Base-by-base conservation (phyloP, 2,113 vertebrate species). In the Ageneiosus marmoratus region DNA sequence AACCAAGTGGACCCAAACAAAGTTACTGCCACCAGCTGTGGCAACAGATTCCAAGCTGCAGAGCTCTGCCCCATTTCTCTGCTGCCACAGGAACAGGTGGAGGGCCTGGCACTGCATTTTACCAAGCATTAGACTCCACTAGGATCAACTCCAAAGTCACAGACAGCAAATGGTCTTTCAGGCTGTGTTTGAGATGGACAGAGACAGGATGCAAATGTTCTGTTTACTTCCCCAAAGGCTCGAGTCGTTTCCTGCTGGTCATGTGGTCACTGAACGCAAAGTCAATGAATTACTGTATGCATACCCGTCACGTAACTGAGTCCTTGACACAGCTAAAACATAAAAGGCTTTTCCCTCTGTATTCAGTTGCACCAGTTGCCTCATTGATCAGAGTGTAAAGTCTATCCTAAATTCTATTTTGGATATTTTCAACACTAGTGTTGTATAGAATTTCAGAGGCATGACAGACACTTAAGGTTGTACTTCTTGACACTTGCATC, bases 11-110 rank as follows among this genome's bases (percentile, higher is more conserved):
- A 80, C 53, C 81, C 80, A 78, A 89, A 84, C 86, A 83, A 58
- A 75, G 80, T 86, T 81, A 84, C 85, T 82, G 83, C 80, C 83
- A 86, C 85, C 86, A 89, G 88, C 85, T 89, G 85, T 73, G 63
- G 86, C 63, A 85, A 88, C n/a, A 88, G 83, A 87, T 83, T 29
- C 46, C 77, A 46, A 58, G 77, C 67, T 76, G 58, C 13, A 32
- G 27, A 73, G 63, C 73, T 29, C 85, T 80, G 70, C 83, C 80
- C 83, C 51, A 74, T 24, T 80, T 83, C 73, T 51, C 74, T 10
- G 78, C 82, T 88, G 60, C 83, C 80, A 60, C 32, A 81, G 85
- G 32, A 86, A 88, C 83, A 83, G 83, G 86, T 86, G 80, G 77
- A 73, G 55, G 63, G 60, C 32, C 18, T 27, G 79, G 60, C 77